Evolutionary conservation across 1,140 invertebrate genomes (phyloP).

Genomic region (Zaprionus ornatus): DNA sequence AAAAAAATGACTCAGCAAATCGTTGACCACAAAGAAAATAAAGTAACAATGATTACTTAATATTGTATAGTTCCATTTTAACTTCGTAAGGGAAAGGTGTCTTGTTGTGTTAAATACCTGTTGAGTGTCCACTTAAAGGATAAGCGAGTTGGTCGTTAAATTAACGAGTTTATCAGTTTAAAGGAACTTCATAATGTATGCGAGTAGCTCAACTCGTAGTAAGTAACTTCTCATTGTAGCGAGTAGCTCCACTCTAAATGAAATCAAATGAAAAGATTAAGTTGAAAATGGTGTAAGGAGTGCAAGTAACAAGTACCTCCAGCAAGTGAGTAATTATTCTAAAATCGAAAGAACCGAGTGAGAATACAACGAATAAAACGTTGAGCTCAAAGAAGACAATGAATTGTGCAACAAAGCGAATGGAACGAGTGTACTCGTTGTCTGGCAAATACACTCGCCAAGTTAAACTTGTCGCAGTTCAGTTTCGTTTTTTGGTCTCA

Average conservation of each 20-base stretch:
- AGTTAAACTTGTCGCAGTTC: background rate
- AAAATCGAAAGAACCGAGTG: background rate
- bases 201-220: background rate
- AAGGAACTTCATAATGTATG: background rate
- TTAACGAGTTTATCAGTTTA: background rate
- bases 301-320: background rate
- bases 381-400: background rate
- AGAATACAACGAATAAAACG: background rate
- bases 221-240: too few species aligned
- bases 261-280: background rate
- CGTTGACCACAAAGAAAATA: background rate
- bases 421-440: background rate
- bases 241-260: background rate
- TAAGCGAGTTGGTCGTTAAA: background rate
- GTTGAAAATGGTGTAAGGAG: background rate
- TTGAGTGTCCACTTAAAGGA: background rate
- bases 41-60: background rate
- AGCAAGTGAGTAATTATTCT: background rate
- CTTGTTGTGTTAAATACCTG: background rate
- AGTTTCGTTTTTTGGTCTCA: conserved; percentile 9
- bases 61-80: background rate
- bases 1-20: background rate
- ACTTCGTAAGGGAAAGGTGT: background rate
- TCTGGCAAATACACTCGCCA: background rate
- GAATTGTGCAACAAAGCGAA: background rate